phyloP scores from a whole-genome alignment of 2,797 vertebrate species.

The Cirrhinus molitorella region DNA sequence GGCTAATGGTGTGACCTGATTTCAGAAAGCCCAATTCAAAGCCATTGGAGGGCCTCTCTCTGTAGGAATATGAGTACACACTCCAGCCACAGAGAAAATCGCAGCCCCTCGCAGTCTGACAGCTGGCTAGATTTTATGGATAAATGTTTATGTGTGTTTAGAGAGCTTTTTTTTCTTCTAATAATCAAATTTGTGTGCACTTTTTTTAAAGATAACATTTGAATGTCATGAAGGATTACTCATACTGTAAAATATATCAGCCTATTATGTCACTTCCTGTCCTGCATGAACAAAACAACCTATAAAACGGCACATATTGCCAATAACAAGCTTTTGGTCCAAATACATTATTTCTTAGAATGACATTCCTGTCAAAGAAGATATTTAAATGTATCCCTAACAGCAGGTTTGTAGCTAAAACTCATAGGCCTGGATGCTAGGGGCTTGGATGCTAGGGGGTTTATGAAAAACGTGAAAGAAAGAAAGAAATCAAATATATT shows the following conservation, averaged over 20 bases:
- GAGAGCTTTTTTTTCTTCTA: neutral
- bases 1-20: constrained; percentile 35
- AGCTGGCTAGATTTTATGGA: neutral
- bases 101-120: neutral
- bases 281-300: neutral
- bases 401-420: too few relatives aligned
- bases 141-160: constrained; percentile 11
- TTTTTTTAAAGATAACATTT: neutral
- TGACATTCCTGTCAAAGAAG: too few relatives aligned
- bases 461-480: too few relatives aligned
- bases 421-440: too few relatives aligned
- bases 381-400: too few relatives aligned
- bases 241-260: neutral
- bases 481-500: too few relatives aligned
- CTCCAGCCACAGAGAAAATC: neutral
- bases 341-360: too few relatives aligned
- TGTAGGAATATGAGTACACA: constrained; percentile 19
- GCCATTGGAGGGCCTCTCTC: constrained; percentile 8
- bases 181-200: neutral
- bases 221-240: constrained; percentile 14
- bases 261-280: neutral
- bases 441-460: too few relatives aligned
- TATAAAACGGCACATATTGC: neutral
- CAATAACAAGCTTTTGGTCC: neutral
- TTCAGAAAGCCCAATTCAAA: constrained; percentile 20